Conservation (phyloP, 2,888 invertebrate genomes). For the Parnassius glacialis region DNA sequence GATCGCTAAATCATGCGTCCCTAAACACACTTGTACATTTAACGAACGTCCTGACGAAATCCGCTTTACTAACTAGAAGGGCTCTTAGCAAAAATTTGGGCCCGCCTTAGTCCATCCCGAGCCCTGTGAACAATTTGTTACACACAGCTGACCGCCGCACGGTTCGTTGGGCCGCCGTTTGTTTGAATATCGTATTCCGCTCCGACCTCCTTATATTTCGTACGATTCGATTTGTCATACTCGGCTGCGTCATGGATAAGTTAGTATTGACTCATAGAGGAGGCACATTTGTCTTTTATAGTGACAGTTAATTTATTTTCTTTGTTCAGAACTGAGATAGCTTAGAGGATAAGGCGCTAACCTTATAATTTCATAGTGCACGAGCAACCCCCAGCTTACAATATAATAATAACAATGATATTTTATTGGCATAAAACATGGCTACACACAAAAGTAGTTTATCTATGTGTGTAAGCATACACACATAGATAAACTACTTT, state of each 20-base stretch:
- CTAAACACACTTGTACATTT: not conserved
- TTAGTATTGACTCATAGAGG: slow-evolving; percentile 17
- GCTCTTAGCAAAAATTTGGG: slow-evolving; percentile 5
- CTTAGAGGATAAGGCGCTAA: not conserved
- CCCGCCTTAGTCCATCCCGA: slow-evolving; percentile 13
- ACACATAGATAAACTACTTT: no score
- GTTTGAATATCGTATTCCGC: slow-evolving; percentile 49
- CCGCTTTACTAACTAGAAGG: slow-evolving; percentile 16
- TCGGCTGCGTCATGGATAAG: slow-evolving; percentile 32
- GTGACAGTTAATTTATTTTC: slow-evolving; percentile 10
- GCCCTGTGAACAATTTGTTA: slow-evolving; percentile 25
- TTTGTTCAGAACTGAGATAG: no score
- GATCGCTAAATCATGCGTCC: no score
- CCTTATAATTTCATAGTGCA: not conserved
- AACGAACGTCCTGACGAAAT: slow-evolving; percentile 17
- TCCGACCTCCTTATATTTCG: slow-evolving; percentile 39
- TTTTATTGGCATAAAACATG: no score
- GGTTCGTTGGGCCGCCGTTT: slow-evolving; percentile 56
- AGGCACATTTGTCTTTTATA: slow-evolving; percentile 16
- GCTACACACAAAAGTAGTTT: no score
- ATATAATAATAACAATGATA: no score
- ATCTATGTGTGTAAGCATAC: no score
- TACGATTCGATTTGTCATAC: slow-evolving; percentile 47
- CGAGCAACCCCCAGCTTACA: no score
- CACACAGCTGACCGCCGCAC: slow-evolving; percentile 33